Base-by-base conservation (phyloP, 2,797 vertebrate species). In the Oreochromis mossambicus region DNA sequence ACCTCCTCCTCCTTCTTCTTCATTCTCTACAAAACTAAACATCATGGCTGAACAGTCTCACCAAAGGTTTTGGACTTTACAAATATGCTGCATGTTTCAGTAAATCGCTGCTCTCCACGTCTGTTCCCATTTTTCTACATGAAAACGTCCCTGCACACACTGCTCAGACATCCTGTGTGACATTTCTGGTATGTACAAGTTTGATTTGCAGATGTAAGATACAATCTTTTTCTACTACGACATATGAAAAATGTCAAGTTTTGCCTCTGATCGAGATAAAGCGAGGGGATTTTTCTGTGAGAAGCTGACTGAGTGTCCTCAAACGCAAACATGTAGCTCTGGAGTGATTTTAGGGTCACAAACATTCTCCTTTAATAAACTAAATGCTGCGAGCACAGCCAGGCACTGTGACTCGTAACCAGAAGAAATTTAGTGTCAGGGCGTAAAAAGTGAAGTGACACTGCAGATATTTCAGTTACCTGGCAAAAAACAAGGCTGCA, bases 291-390 rank as follows among this genome's bases (percentile, higher is more conserved):
- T 3, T 66, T 41, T 2, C 36, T 66, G 61, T 3, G 34, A 1
- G 34, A 21, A 43, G 63, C 63, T 15, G 38, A 70, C n/a, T 5
- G 3, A 24, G 54, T 36, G 43, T 43, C 73, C 11, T 38, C 29
- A 6, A 77, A 77, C 19, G 17, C 73, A 76, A 19, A 17, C 38
- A 19, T 0, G 10, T 26, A 43, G n/a, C 38, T 17, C 41, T 43
- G 38, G 61, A 21, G 38, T 26, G 14, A 68, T 43, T 11, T 41
- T 34, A 21, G 58, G 51, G 58, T 29, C 58, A 14, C 66, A 79
- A 76, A 50, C 4, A 3, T n/a, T 34, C 19, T 15, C 32, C 58
- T 80, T 85, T 86, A 87, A 88, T 89, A 56, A 79, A 54, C 75
- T 78, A 86, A 91, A 89, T 80, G 85, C 34, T 76, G 4, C 6